Percentiles rank a stretch among this genome's conserved stretches.
These are phyloP conservation scores for Eumerus sabulonum DNA, from an alignment of 2,888 invertebrate genomes.

Conservation along the genomic window DNA sequence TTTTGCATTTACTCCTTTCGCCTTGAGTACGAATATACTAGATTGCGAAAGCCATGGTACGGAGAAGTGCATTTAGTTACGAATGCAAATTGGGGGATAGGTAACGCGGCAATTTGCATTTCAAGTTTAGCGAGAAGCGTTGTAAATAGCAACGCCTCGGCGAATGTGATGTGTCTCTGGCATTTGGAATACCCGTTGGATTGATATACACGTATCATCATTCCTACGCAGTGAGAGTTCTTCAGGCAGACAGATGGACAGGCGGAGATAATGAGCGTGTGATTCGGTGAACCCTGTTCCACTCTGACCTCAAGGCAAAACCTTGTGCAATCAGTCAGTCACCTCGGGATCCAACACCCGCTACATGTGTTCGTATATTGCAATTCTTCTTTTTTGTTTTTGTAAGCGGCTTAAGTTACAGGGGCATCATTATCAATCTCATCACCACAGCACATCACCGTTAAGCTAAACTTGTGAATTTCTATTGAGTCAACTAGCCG, in stretches of 20 bases:
- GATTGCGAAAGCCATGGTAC: slow-evolving; percentile 29
- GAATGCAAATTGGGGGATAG: slow-evolving; percentile 4
- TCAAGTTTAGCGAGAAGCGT: slow-evolving; percentile 45
- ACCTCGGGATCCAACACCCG: slow-evolving; percentile 18
- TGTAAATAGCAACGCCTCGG: slow-evolving; percentile 55
- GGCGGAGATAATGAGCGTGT: too few relatives aligned
- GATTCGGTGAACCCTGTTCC: too few relatives aligned
- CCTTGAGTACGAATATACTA: too few relatives aligned
- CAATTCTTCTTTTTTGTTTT: background rate
- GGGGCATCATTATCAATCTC: slow-evolving; percentile 1
- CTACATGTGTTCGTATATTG: background rate
- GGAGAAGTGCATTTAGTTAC: background rate
- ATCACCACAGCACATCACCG: slow-evolving; percentile 4
- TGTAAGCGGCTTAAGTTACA: slow-evolving; percentile 8
- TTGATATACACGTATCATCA: background rate
- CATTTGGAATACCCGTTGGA: slow-evolving; percentile 5
- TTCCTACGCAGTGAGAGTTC: too few relatives aligned
- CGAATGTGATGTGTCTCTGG: background rate
- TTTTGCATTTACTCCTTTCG: background rate
- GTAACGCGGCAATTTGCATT: slow-evolving; percentile 40
- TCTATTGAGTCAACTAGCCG: slow-evolving; percentile 12
- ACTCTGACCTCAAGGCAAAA: too few relatives aligned
- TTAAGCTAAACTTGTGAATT: slow-evolving; percentile 19
- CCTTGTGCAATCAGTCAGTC: background rate
- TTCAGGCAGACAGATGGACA: too few relatives aligned